Conservation (phyloP, 2,888 invertebrate species). For the Hemaris fuciformis region DNA sequence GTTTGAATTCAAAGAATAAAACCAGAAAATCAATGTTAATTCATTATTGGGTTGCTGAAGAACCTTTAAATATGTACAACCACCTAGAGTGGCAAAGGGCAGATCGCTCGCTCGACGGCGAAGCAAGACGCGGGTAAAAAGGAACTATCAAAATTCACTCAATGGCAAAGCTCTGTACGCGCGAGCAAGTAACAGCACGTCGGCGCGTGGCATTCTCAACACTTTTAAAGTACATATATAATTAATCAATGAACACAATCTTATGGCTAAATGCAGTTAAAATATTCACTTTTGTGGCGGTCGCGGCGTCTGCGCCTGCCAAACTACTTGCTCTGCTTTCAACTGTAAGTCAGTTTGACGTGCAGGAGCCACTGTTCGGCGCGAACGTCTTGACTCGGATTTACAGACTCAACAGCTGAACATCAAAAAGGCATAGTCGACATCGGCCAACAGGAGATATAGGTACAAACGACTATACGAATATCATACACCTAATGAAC, state of each 20-base stretch:
- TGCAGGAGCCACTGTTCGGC: no score
- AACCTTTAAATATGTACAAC: no score
- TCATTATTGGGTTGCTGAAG: no score
- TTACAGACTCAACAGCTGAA: slow-evolving; percentile 38
- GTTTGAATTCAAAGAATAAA: no score
- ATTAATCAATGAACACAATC: slow-evolving; percentile 1
- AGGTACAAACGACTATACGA: slow-evolving; percentile 74
- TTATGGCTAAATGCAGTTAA: not conserved
- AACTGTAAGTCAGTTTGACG: no score
- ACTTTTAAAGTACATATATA: not conserved
- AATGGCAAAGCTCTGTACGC: not conserved
- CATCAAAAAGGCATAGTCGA: slow-evolving; percentile 73
- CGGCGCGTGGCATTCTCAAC: not conserved
- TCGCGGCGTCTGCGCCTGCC: not conserved
- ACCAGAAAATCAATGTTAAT: no score
- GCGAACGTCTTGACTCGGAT: not conserved
- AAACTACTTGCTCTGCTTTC: not conserved
- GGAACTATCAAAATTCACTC: not conserved
- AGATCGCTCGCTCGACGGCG: no score
- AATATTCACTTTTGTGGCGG: not conserved
- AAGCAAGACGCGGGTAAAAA: not conserved
- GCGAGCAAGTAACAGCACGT: not conserved
- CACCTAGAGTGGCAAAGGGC: no score
- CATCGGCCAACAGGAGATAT: slow-evolving; percentile 70
- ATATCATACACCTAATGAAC: slow-evolving; percentile 60